phyloP scores from a whole-genome alignment of 2,888 invertebrate species.

The Strigamia maritima region DNA sequence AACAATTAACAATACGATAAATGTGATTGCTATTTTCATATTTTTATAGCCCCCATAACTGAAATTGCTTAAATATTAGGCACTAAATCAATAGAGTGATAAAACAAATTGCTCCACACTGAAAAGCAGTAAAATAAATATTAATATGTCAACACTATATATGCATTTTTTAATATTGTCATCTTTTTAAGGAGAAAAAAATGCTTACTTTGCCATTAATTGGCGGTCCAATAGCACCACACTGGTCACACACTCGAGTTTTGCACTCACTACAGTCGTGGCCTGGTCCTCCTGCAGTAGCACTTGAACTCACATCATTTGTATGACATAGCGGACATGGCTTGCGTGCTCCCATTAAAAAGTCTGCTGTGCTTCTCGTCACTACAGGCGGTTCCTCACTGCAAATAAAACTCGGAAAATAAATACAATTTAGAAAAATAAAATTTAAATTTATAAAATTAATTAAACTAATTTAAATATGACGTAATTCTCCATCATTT shows the following conservation, averaged over 20 bases:
- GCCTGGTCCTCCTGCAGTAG: conserved; percentile 33
- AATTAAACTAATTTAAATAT: too few relatives aligned
- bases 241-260: conserved; percentile 48
- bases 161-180: too few relatives aligned
- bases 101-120: neutral
- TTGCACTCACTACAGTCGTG: conserved; percentile 49
- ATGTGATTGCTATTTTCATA: neutral
- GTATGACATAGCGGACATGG: conserved; percentile 48
- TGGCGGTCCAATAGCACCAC: conserved; percentile 48
- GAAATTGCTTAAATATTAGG: neutral
- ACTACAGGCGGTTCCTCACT: neutral
- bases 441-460: neutral
- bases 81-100: neutral
- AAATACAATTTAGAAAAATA: neutral
- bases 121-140: neutral
- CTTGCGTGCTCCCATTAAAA: conserved; percentile 38
- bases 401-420: neutral
- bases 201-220: conserved; percentile 46
- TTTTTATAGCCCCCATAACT: neutral
- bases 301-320: conserved; percentile 45
- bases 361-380: neutral
- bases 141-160: too few relatives aligned
- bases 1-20: too few relatives aligned
- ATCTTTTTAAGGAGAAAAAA: too few relatives aligned
- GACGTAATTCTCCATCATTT: too few relatives aligned